A percentile compares a stretch with the other conserved stretches of the same genome.
Evolutionary conservation across 2,888 invertebrate species (phyloP).

Genomic region (Rosalia funebris): DNA sequence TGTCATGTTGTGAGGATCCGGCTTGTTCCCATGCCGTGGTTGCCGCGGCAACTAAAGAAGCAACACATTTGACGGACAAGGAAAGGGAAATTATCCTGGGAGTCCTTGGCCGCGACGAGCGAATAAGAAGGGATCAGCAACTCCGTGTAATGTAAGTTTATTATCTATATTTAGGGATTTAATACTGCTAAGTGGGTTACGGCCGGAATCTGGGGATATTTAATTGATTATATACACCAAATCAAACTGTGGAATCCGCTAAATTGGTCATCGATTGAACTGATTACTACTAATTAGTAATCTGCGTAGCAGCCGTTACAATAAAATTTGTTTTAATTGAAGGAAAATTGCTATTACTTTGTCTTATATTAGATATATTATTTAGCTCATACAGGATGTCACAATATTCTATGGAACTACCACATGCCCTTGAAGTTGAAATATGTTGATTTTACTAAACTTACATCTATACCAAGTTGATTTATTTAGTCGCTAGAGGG

Average conservation of each 20-base stretch:
- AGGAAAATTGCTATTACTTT: no score
- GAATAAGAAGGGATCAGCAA: conserved; percentile 66
- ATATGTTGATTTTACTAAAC: no score
- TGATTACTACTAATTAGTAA: no score
- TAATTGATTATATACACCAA: not conserved
- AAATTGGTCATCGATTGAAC: no score
- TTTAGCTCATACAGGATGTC: no score
- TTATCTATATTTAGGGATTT: conserved; percentile 16
- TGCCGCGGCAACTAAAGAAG: conserved; percentile 59
- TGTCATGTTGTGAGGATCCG: conserved; percentile 58
- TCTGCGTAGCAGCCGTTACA: no score
- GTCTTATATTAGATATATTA: no score
- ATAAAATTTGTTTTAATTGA: no score
- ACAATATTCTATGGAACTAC: no score
- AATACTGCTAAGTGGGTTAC: not conserved
- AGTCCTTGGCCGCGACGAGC: conserved; percentile 68
- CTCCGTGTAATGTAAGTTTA: conserved; percentile 67
- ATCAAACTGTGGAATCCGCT: not conserved
- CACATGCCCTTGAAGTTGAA: no score
- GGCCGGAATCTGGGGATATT: not conserved
- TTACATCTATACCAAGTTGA: no score
- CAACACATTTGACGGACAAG: conserved; percentile 56
- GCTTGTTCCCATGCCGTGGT: conserved; percentile 59
- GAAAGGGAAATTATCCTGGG: conserved; percentile 68
- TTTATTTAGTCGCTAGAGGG: no score